Conservation (phyloP, 2,797 vertebrate genomes). For the Cyprinella venusta region DNA sequence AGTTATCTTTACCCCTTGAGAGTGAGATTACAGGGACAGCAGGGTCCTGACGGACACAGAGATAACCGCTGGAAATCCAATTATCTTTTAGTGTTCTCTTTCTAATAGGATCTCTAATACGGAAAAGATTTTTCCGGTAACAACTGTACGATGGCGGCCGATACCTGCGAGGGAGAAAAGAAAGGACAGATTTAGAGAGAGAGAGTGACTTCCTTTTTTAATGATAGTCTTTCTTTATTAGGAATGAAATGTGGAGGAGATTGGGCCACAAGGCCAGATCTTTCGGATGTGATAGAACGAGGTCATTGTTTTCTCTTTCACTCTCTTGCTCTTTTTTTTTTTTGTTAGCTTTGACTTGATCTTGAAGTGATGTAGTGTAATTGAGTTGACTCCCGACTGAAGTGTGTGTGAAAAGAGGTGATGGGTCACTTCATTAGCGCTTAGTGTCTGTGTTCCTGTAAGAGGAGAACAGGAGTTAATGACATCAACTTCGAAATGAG, state of each 20-base stretch:
- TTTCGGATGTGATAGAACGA: conserved; percentile 73
- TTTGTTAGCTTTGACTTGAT: conserved; percentile 49
- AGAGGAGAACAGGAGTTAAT: conserved; percentile 40
- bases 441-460: conserved; percentile 45
- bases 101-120: conserved; percentile 99
- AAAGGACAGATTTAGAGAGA: conserved; percentile 64
- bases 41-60: conserved; percentile 97
- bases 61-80: conserved; percentile 99
- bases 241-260: conserved; percentile 83
- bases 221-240: conserved; percentile 82
- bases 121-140: conserved; percentile 89
- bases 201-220: conserved; percentile 75
- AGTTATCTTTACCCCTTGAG: conserved; percentile 94
- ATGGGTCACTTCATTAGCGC: conserved; percentile 55
- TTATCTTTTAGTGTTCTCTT: conserved; percentile 99
- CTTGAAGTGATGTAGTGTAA: conserved; percentile 52
- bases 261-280: conserved; percentile 81
- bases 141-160: conserved; percentile 82
- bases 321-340: conserved; percentile 27
- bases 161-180: conserved; percentile 73
- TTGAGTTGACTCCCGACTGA: conserved; percentile 46
- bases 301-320: conserved; percentile 65
- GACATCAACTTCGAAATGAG: conserved; percentile 40
- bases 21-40: conserved; percentile 94
- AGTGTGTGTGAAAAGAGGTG: conserved; percentile 35